Conservation (phyloP, 2,797 vertebrate species). For the Epinephelus coioides region DNA sequence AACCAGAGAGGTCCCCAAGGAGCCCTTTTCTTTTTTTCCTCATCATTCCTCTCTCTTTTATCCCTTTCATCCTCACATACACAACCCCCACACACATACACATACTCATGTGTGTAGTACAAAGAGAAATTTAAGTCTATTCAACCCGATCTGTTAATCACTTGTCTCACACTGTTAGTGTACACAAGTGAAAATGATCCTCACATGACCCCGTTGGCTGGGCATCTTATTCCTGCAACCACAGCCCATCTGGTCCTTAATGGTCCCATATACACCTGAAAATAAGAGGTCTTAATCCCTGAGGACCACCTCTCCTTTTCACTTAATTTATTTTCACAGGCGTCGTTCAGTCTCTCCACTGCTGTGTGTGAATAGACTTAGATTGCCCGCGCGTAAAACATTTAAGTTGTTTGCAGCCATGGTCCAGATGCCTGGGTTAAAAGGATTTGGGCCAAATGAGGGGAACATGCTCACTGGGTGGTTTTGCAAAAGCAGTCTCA, state of each 20-base stretch:
- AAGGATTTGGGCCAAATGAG: conserved; percentile 61
- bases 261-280: conserved; percentile 18
- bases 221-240: conserved; percentile 9
- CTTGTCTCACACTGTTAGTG: neutral
- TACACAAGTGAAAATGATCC: neutral
- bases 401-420: conserved; percentile 60
- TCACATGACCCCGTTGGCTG: neutral
- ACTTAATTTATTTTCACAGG: conserved; percentile 37
- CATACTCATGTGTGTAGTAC: neutral
- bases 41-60: neutral
- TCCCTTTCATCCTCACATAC: neutral
- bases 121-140: too few species aligned
- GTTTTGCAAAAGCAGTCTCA: conserved; percentile 48
- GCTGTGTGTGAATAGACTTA: conserved; percentile 35
- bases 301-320: conserved; percentile 8
- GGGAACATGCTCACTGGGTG: conserved; percentile 46
- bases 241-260: conserved; percentile 11
- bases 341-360: conserved; percentile 16
- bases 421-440: conserved; percentile 52
- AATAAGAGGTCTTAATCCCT: conserved; percentile 9
- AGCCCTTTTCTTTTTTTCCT: neutral
- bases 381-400: conserved; percentile 49
- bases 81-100: neutral
- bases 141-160: neutral
- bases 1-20: neutral